Percentiles rank a stretch among this genome's conserved stretches.
These are phyloP conservation scores for Pachycephala philippinensis DNA, from an alignment of 2,113 vertebrate genomes.

Conservation along the genomic window DNA sequence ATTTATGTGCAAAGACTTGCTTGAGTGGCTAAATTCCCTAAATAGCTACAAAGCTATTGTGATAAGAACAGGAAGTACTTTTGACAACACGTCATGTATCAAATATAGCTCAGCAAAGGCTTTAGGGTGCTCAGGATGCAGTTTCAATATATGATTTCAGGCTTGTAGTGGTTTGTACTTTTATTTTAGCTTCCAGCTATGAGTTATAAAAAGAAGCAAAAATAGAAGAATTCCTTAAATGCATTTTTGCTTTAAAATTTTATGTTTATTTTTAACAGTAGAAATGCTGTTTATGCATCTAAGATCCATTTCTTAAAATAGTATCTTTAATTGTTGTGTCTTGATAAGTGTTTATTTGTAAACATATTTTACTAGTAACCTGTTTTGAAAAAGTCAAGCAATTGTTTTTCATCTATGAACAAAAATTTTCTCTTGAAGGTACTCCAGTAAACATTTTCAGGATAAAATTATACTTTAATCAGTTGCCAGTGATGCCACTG, in stretches of 20 bases:
- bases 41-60: slow-evolving; percentile 37
- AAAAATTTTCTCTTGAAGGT: background rate
- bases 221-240: background rate
- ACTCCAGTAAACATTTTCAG: background rate
- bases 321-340: background rate
- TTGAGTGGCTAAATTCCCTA: slow-evolving; percentile 21
- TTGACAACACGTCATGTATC: background rate
- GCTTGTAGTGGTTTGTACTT: background rate
- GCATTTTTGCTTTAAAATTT: background rate
- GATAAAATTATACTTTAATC: background rate
- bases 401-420: background rate
- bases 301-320: background rate
- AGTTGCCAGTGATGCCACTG: background rate
- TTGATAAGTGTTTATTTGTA: background rate
- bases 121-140: background rate
- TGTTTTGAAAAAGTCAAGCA: background rate
- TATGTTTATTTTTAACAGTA: background rate
- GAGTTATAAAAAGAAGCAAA: background rate
- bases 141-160: background rate
- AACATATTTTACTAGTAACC: background rate
- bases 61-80: slow-evolving; percentile 17
- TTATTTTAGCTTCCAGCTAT: background rate
- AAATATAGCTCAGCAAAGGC: background rate
- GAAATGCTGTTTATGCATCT: background rate
- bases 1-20: slow-evolving; percentile 2